Conservation (phyloP, 2,888 invertebrate species). For the Oligia latruncula region DNA sequence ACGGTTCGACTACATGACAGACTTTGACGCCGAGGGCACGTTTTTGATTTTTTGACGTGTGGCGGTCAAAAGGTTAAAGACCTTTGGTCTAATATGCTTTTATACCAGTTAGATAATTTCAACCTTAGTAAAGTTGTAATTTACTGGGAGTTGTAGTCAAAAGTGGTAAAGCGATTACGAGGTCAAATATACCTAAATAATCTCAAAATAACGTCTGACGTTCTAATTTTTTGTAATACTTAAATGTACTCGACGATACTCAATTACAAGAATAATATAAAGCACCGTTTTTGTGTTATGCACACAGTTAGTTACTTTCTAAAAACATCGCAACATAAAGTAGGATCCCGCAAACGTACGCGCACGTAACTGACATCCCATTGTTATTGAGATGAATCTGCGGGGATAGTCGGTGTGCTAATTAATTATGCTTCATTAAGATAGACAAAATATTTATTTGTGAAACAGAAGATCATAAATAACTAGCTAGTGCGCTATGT, state of each 20-base stretch:
- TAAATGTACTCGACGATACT: not conserved
- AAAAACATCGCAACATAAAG: constrained; percentile 25
- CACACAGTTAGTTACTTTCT: constrained; percentile 40
- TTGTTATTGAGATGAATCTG: constrained; percentile 14
- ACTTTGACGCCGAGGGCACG: no score
- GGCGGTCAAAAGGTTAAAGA: not conserved
- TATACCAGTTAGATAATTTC: not conserved
- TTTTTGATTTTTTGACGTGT: no score
- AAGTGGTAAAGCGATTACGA: not conserved
- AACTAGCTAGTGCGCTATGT: no score
- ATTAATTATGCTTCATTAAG: not conserved
- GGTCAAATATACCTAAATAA: not conserved
- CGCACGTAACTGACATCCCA: constrained; percentile 13
- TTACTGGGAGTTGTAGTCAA: not conserved
- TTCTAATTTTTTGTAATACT: not conserved
- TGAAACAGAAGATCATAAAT: not conserved
- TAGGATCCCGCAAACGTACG: not conserved
- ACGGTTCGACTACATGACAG: no score
- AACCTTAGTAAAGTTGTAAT: not conserved
- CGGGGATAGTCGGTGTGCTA: not conserved
- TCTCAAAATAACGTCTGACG: not conserved
- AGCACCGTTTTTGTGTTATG: constrained; percentile 16
- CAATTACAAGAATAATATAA: not conserved
- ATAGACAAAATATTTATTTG: not conserved
- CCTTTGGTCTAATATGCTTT: not conserved